phyloP scores from a whole-genome alignment of 2,113 vertebrate species.

The Peromyscus polionotus region DNA sequence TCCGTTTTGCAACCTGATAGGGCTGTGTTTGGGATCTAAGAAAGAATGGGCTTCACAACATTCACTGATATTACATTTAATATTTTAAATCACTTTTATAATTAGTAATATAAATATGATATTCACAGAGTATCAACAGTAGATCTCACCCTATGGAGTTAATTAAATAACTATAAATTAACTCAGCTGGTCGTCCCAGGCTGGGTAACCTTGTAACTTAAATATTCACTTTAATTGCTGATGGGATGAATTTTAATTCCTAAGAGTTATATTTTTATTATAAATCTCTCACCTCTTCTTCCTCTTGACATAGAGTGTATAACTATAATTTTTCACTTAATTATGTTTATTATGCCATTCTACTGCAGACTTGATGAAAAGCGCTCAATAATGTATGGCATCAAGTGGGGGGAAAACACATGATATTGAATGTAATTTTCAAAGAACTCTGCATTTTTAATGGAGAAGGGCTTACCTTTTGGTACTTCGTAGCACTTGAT shows the following conservation, averaged over 20 bases:
- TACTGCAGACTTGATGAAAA: conserved; percentile 76
- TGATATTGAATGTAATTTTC: conserved; percentile 43
- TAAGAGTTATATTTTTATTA: conserved; percentile 66
- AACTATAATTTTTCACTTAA: conserved; percentile 77
- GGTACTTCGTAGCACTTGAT: not conserved
- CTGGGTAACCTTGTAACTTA: conserved; percentile 44
- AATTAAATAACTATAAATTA: conserved; percentile 77
- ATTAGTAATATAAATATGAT: conserved; percentile 67
- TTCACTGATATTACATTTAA: not conserved
- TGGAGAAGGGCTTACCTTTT: not conserved
- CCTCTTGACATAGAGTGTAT: conserved; percentile 29
- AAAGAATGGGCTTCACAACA: not conserved
- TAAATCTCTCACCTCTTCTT: conserved; percentile 71
- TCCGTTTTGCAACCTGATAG: not conserved
- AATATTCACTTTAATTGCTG: conserved; percentile 61
- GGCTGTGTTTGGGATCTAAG: not conserved
- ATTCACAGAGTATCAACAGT: conserved; percentile 56
- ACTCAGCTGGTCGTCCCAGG: conserved; percentile 6
- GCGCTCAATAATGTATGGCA: conserved; percentile 66
- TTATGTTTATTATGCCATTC: conserved; percentile 78
- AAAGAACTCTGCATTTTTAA: conserved; percentile 41
- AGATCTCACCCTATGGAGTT: conserved; percentile 58
- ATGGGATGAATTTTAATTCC: conserved; percentile 71
- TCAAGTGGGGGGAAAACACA: conserved; percentile 26
- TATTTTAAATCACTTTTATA: conserved; percentile 67